A percentile compares a stretch with the other conserved stretches of the same genome.
Evolutionary conservation across 2,888 invertebrate species (phyloP).

Genomic region (Eupithecia abbreviata): DNA sequence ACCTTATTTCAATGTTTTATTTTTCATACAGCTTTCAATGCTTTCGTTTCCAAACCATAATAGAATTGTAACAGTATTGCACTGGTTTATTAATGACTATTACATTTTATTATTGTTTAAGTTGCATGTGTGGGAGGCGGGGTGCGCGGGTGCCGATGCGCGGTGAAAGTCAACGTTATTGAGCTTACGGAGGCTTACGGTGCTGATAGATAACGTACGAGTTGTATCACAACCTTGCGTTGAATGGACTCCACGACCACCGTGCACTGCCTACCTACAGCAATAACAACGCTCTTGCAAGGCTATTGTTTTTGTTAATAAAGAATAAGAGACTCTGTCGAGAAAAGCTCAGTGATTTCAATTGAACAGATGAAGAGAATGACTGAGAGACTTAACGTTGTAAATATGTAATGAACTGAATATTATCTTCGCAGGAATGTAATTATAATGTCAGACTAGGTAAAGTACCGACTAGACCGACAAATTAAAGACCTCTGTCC

Average conservation of each 20-base stretch:
- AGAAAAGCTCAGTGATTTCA: not conserved
- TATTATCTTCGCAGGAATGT: not conserved
- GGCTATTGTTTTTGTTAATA: not conserved
- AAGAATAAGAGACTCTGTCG: not conserved
- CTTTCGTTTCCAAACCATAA: not conserved
- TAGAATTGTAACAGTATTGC: no score
- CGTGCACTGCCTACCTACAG: not conserved
- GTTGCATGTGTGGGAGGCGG: not conserved
- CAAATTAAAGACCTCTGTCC: not conserved
- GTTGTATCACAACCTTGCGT: conserved; percentile 24
- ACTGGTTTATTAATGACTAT: not conserved
- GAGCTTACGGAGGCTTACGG: conserved; percentile 10
- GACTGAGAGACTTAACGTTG: not conserved
- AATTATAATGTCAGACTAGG: no score
- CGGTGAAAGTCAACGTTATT: conserved; percentile 41
- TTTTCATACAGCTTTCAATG: not conserved
- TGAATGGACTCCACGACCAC: not conserved
- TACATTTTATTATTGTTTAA: not conserved
- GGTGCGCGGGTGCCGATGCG: conserved; percentile 19
- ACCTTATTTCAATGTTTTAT: not conserved
- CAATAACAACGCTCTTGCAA: not conserved
- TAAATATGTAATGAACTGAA: not conserved
- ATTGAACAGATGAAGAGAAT: not conserved
- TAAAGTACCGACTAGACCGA: not conserved
- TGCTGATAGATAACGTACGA: not conserved